phyloP scores from a whole-genome alignment of 2,797 vertebrate species.

The Arnoldichthys spilopterus region DNA sequence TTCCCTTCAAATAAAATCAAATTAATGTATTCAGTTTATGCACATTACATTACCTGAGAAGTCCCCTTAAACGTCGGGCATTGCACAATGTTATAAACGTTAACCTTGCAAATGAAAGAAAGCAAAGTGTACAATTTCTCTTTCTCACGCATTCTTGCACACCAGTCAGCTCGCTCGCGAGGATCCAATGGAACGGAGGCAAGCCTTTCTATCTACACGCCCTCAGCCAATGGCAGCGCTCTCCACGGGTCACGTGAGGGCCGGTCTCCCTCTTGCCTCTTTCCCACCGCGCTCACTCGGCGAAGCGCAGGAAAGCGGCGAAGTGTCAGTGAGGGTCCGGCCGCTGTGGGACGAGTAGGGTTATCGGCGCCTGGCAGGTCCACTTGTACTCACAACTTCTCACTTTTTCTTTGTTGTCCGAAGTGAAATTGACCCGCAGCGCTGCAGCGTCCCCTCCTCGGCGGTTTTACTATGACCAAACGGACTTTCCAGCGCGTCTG shows the following conservation, averaged over 20 bases:
- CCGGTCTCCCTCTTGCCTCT: slow-evolving; percentile 79
- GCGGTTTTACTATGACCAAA: slow-evolving; percentile 37
- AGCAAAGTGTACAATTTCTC: slow-evolving; percentile 62
- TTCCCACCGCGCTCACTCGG: slow-evolving; percentile 77
- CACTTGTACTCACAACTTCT: background rate
- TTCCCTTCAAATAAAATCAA: background rate
- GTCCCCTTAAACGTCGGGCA: slow-evolving; percentile 15
- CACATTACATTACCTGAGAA: slow-evolving; percentile 3
- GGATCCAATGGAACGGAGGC: slow-evolving; percentile 85
- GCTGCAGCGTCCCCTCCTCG: background rate
- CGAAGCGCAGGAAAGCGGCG: slow-evolving; percentile 81
- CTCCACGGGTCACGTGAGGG: slow-evolving; percentile 83
- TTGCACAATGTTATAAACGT: slow-evolving; percentile 8
- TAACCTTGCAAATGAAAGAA: slow-evolving; percentile 24
- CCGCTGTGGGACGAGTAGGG: slow-evolving; percentile 52
- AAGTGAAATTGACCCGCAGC: background rate
- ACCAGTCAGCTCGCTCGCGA: slow-evolving; percentile 72
- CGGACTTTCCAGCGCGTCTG: slow-evolving; percentile 49
- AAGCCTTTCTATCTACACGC: slow-evolving; percentile 77
- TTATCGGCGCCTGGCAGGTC: background rate
- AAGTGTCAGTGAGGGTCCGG: slow-evolving; percentile 80
- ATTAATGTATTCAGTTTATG: no score
- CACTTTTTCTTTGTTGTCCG: background rate
- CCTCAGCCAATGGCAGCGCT: slow-evolving; percentile 78
- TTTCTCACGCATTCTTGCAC: slow-evolving; percentile 85